phyloP scores from a whole-genome alignment of 2,888 invertebrate genomes.

The Oeneis ivallda region DNA sequence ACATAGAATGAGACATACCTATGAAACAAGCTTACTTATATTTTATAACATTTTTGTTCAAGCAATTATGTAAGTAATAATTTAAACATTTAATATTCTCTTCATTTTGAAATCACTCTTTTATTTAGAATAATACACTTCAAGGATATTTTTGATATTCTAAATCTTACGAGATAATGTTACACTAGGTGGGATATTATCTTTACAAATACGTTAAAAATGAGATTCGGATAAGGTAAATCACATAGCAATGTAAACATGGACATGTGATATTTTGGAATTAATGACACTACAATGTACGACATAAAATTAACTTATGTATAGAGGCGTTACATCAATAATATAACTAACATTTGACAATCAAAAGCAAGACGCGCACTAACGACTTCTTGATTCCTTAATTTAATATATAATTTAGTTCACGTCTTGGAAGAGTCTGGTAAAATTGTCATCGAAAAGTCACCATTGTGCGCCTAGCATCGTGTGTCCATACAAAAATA shows the following conservation, averaged over 20 bases:
- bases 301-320: conserved; percentile 26
- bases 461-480: conserved; percentile 34
- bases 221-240: conserved; percentile 34
- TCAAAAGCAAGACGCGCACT: conserved; percentile 21
- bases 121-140: conserved; percentile 33
- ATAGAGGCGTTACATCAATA: conserved; percentile 26
- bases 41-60: conserved; percentile 21
- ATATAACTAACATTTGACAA: conserved; percentile 27
- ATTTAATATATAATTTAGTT: background rate
- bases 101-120: conserved; percentile 7
- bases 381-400: conserved; percentile 3
- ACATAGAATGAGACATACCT: background rate
- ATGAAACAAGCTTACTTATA: background rate
- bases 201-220: conserved; percentile 45
- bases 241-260: conserved; percentile 28
- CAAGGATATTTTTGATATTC: conserved; percentile 40
- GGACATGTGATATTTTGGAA: conserved; percentile 25
- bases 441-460: conserved; percentile 3
- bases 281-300: conserved; percentile 29
- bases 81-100: conserved; percentile 25
- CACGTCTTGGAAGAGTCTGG: background rate
- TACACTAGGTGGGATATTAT: conserved; percentile 75
- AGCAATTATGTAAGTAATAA: conserved; percentile 32
- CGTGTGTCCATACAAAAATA: conserved; percentile 78
- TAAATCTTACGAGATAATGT: conserved; percentile 69